Evolutionary conservation across 2,113 vertebrate genomes (phyloP), one percentile per base, ranked within the genome.

Genomic region (Naja naja): DNA sequence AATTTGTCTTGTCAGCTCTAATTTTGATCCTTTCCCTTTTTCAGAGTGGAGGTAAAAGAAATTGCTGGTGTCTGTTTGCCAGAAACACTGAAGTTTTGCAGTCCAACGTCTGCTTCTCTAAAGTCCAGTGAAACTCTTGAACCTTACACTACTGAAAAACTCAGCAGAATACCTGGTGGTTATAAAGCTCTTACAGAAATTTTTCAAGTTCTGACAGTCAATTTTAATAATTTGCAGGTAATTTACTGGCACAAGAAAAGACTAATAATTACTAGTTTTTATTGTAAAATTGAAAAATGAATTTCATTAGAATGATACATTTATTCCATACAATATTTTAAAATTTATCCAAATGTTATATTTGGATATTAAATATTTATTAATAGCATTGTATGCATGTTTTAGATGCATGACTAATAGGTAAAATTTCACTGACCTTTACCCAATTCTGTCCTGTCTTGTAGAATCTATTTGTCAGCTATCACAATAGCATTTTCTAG

Each of bases 61-160:
- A 94, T 99, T 90, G 99, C 98, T 94, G 97, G 98, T 69, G 96
- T 99, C 64, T 94, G 45, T 92, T 95, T 99, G 95, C 95, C 97
- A 74, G 92, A 95, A 81, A 97, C 97, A 22, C 97, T 99, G 92
- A 97, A 97, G 85, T 98, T 99, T 94, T 98, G 97, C 34, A 99
- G 99, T 94, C 98, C 98, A 0, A 98, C 99, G 0, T 98, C 95
- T 0, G 97, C 97, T 94, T 97, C 96, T 92, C 92, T 95, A 11
- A 98, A 97, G 91, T 96, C 97, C 0, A 99, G 98, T 81, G 99
- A 99, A 93, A 97, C 98, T 47, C 93, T 98, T 10, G 99, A 99
- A 96, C 99, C 99, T 22, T 99, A 99, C 94, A 99, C 98, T 91
- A 99, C 99, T 0, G 99, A 99, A 96, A 98, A 99, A 91, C 98